Percentiles rank a stretch among this genome's conserved stretches.
phyloP scores from a whole-genome alignment of 1,140 invertebrate species.

The Zaprionus vittiger region DNA sequence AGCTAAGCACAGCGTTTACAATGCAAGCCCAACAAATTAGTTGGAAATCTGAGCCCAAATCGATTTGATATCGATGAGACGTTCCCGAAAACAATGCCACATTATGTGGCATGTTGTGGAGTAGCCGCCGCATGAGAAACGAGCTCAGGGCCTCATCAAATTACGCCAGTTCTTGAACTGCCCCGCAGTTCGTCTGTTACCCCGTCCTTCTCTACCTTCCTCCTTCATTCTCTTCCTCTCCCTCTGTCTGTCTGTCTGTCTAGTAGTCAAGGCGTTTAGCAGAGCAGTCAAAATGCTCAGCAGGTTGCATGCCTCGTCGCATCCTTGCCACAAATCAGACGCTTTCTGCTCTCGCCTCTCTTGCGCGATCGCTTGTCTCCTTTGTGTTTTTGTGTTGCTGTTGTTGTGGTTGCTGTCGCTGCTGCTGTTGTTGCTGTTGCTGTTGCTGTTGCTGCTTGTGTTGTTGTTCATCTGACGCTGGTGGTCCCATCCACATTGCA shows the following conservation, averaged over 20 bases:
- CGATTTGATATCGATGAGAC: constrained; percentile 70
- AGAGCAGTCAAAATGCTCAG: constrained; percentile 56
- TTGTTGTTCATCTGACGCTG: constrained; percentile 67
- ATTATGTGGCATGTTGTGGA: constrained; percentile 24
- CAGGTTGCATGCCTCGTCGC: constrained; percentile 49
- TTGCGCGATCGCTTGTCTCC: constrained; percentile 10
- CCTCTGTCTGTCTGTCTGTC: not conserved
- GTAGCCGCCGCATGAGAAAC: constrained; percentile 63
- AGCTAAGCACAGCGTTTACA: constrained; percentile 33
- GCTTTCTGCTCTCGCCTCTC: constrained; percentile 1
- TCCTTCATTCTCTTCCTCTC: not conserved
- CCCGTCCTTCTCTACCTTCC: not conserved
- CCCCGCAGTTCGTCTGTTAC: not conserved
- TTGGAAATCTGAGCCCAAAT: constrained; percentile 66
- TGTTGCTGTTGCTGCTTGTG: constrained; percentile 6
- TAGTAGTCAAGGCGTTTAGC: constrained; percentile 47
- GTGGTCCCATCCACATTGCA: constrained; percentile 55
- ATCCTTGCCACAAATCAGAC: constrained; percentile 6
- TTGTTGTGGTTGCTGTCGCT: constrained; percentile 9
- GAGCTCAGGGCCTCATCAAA: constrained; percentile 58
- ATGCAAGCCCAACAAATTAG: constrained; percentile 61
- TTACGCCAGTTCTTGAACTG: constrained; percentile 23
- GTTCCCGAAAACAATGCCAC: constrained; percentile 31
- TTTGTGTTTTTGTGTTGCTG: constrained; percentile 31
- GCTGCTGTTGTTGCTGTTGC: constrained; percentile 9